Evolutionary conservation across 1,140 invertebrate species (phyloP), one percentile per base, ranked within the genome.

Genomic region (Harpegnathos saltator): DNA sequence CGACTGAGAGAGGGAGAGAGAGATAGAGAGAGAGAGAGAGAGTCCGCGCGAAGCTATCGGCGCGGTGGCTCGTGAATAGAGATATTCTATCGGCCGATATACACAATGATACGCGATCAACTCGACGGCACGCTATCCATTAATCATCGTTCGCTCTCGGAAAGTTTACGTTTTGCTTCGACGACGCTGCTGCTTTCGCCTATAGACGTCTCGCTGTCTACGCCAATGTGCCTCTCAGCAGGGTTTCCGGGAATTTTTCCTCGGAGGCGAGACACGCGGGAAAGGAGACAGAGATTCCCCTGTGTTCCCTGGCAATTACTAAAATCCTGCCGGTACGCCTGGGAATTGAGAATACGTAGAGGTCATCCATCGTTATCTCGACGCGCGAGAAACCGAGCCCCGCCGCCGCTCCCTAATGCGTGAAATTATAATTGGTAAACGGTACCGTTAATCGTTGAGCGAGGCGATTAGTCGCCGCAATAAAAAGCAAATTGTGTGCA

Each of bases 41-140:
- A 59, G 72, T 85, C 71, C 61, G 17, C 61, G 17, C 29, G 24
- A 48, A 68, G 83, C 3, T 56, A 22, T 77, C 29, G 87, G 59
- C 50, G 29, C 62, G 50, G 80, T 77, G 86, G 61, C 19, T 54
- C 63, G 26, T 68, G 73, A 87, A 91, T 91, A 84, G 89, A 91
- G 89, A 85, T 87, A 87, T 90, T 88, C 84, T 82, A 88, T 86
- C 85, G 63, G 72, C 83, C 75, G 86, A 83, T 83, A 85, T 85
- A 78, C 90, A 90, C 90, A 90, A 92, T 92, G 92, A 33, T 1
- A 93, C 91, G 93, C 88, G 86, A 89, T 87, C 89, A 87, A 90
- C 82, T 83, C 87, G 71, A 63, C 81, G 54, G 56, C 89, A 83
- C 75, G 86, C 82, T 71, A 90, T 93, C 38, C 93, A 94, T 94